A percentile compares a stretch with the other conserved stretches of the same genome.
Evolutionary conservation across 2,888 invertebrate species (phyloP).

Genomic region (Nomada ruficornis): DNA sequence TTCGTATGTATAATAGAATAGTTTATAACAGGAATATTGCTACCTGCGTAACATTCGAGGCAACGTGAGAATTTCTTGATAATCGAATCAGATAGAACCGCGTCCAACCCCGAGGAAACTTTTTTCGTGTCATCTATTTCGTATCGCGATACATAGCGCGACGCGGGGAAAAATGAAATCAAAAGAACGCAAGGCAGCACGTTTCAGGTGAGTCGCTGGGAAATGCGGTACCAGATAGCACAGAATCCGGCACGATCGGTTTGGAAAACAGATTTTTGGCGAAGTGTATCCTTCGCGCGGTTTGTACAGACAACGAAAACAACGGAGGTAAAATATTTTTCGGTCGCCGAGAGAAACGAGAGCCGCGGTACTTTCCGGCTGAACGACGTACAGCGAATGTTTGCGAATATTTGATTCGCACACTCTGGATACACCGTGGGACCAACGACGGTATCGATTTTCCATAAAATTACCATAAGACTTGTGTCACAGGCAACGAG

Average conservation of each 20-base stretch:
- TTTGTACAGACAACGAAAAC: constrained; percentile 43
- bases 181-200: background rate
- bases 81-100: background rate
- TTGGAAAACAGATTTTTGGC: constrained; percentile 41
- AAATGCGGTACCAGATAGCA: background rate
- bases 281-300: constrained; percentile 2
- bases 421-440: background rate
- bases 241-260: constrained; percentile 36
- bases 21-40: background rate
- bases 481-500: constrained; percentile 62
- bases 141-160: too few species aligned
- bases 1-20: background rate
- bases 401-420: constrained; percentile 63
- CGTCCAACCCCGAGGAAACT: too few species aligned
- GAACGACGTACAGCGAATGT: constrained; percentile 51
- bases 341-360: constrained; percentile 25
- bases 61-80: background rate
- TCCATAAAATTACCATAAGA: constrained; percentile 78
- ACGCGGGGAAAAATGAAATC: too few species aligned
- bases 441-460: constrained; percentile 72
- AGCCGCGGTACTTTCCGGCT: constrained; percentile 52
- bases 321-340: constrained; percentile 49
- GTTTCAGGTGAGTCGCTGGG: background rate
- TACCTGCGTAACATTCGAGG: background rate
- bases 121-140: too few species aligned